Percentiles rank a stretch among this genome's conserved stretches.
Conservation (phyloP, 1,140 invertebrate species). For the Dufourea novaeangliae region DNA sequence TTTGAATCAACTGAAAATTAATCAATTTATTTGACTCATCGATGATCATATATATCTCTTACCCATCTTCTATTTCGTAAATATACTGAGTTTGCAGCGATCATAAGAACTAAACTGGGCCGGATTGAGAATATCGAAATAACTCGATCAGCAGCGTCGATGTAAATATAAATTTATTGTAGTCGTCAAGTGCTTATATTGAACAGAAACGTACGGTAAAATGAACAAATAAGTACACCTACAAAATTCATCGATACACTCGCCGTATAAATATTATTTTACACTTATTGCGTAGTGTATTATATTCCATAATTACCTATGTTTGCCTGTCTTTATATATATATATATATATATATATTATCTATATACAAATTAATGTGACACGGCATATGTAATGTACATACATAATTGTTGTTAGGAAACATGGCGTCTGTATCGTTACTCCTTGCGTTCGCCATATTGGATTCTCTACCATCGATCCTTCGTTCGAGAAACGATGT, state of each 20-base stretch:
- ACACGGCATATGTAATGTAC: conserved; percentile 40
- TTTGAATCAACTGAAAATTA: too few species aligned
- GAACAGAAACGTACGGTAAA: conserved; percentile 45
- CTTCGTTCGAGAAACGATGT: neutral
- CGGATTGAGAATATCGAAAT: neutral
- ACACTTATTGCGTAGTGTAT: conserved; percentile 31
- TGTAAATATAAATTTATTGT: conserved; percentile 74
- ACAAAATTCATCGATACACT: conserved; percentile 37
- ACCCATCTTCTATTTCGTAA: too few species aligned
- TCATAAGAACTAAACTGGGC: too few species aligned
- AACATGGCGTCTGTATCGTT: conserved; percentile 7
- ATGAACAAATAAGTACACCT: conserved; percentile 44
- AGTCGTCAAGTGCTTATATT: conserved; percentile 58
- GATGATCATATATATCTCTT: too few species aligned
- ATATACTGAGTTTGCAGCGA: too few species aligned
- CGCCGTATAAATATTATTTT: conserved; percentile 50
- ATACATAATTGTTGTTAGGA: conserved; percentile 40
- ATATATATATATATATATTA: conserved; percentile 35
- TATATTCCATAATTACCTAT: conserved; percentile 16
- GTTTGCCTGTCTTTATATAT: conserved; percentile 24
- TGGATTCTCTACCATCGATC: neutral
- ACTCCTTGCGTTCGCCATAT: neutral
- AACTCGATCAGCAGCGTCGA: neutral
- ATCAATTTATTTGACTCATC: too few species aligned
- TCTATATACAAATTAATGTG: conserved; percentile 43